phyloP scores from a whole-genome alignment of 2,888 invertebrate genomes.

The Arrhopalites spinosus region DNA sequence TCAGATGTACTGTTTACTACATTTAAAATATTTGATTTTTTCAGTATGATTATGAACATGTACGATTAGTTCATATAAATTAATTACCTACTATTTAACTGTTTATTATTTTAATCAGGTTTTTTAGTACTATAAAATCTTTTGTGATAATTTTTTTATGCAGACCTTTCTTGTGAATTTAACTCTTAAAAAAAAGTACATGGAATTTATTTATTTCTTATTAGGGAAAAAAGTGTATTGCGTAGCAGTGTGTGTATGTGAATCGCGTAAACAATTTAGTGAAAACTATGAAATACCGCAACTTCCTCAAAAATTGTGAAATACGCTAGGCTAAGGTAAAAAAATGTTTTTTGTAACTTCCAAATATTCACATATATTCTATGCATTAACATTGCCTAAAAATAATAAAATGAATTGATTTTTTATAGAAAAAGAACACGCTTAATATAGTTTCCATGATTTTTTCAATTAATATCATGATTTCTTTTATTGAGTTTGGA shows the following conservation, averaged over 20 bases:
- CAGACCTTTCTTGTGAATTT: constrained; percentile 26
- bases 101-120: constrained; percentile 13
- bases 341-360: not conserved
- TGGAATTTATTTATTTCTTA: not conserved
- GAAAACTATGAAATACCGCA: not conserved
- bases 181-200: constrained; percentile 8
- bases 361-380: not conserved
- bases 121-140: constrained; percentile 21
- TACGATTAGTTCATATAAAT: not conserved
- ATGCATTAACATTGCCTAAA: not conserved
- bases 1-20: not conserved
- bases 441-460: not conserved
- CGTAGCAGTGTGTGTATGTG: not conserved
- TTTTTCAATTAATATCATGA: not conserved
- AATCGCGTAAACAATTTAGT: not conserved
- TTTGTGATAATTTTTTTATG: constrained; percentile 34
- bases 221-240: not conserved
- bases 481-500: too few relatives aligned
- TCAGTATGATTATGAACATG: constrained; percentile 3
- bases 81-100: not conserved
- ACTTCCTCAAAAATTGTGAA: constrained; percentile 1
- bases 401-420: not conserved
- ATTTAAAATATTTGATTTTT: constrained; percentile 3
- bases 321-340: not conserved
- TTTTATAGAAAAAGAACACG: not conserved